Base-by-base conservation (phyloP, 2,113 vertebrate species). In the Malurus melanocephalus region DNA sequence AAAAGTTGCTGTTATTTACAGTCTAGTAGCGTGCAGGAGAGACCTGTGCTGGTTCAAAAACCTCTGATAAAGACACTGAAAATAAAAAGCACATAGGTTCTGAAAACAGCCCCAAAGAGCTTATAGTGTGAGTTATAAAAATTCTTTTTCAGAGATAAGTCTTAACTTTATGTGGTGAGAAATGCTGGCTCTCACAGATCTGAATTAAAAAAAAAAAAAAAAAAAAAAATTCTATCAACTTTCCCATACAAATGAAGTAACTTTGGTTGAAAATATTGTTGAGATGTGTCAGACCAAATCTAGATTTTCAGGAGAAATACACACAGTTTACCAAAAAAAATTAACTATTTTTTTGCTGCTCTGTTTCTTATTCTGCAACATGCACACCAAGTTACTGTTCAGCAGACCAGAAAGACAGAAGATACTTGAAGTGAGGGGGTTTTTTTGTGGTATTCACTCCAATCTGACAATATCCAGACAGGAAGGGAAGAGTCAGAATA, bases 1-100 rank as follows among this genome's bases (percentile, higher is more conserved):
- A 53, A 62, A 80, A 65, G 56, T 61, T 87, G 71, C 71, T 95
- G 72, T 81, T 92, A 92, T 93, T 93, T 93, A 90, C 71, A 87
- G 62, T 79, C 84, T 43, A 62, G 74, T 19, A 76, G 78, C 1
- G 0, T 57, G 53, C 80, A 72, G 61, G 85, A 49, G 66, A 74
- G 71, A 87, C 46, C 74, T 87, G 66, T 53, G 67, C 81, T 51
- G 80, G 80, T 66, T 92, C 66, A 92, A 92, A 93, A 92, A 64
- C 51, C 81, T 88, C 71, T 88, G 74, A 93, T 59, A 94, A 92
- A 93, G 84, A 75, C 71, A 87, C 32, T 30, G 66, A 42, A 79
- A 93, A 53, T 38, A 75, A 81, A 93, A 89, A 81, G 64, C 33
- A 84, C 38, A 8, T 2, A 30, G 49, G 57, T 91, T 80, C 45